A percentile compares a stretch with the other conserved stretches of the same genome.
These are phyloP conservation scores for Dascillus cervinus DNA, from an alignment of 2,888 invertebrate genomes.

Conservation along the genomic window DNA sequence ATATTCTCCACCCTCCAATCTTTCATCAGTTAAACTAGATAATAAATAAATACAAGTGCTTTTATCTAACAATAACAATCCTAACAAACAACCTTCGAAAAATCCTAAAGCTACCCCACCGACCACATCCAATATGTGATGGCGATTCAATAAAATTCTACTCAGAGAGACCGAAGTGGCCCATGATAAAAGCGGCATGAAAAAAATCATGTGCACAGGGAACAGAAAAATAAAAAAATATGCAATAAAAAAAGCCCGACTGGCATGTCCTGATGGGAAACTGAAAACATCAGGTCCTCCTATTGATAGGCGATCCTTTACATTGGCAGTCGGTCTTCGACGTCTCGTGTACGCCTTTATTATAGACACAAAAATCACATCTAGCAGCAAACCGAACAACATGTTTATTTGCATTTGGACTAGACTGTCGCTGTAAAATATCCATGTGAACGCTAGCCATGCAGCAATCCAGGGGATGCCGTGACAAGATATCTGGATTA, in stretches of 20 bases:
- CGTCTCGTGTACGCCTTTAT: conserved; percentile 72
- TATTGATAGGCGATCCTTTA: conserved; percentile 56
- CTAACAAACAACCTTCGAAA: conserved; percentile 57
- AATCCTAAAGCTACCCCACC: conserved; percentile 70
- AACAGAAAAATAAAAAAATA: conserved; percentile 62
- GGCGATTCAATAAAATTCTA: conserved; percentile 74
- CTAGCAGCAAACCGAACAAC: conserved; percentile 70
- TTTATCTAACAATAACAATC: conserved; percentile 62
- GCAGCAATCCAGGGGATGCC: conserved; percentile 78
- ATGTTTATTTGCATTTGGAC: conserved; percentile 82
- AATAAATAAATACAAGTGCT: conserved; percentile 53
- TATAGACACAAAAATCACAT: conserved; percentile 68
- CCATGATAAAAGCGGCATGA: conserved; percentile 67
- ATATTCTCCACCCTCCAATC: conserved; percentile 59
- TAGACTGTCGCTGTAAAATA: conserved; percentile 58
- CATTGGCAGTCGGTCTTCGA: conserved; percentile 58
- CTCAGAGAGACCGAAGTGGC: conserved; percentile 65
- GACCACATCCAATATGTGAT: conserved; percentile 78
- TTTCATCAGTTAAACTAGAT: conserved; percentile 58
- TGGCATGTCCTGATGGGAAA: conserved; percentile 94
- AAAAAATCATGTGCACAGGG: conserved; percentile 52
- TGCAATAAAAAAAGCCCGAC: conserved; percentile 69
- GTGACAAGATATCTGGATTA: conserved; percentile 75
- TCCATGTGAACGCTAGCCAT: conserved; percentile 71
- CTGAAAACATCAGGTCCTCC: conserved; percentile 83